Evolutionary conservation across 2,888 invertebrate genomes (phyloP).

Genomic region (Linnaemya tessellans): DNA sequence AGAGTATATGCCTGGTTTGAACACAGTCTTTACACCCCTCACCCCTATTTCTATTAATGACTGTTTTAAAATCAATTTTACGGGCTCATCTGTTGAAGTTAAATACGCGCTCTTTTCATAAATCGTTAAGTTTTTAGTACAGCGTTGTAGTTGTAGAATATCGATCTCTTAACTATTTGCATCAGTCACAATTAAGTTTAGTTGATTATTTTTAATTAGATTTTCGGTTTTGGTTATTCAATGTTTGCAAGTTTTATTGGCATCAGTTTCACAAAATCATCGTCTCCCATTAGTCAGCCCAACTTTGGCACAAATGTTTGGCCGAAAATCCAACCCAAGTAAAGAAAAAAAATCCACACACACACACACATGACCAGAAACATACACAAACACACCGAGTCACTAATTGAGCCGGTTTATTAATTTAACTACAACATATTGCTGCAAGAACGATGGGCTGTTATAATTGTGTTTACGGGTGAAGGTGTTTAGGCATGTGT

Average conservation of each 20-base stretch:
- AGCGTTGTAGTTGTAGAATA: no score
- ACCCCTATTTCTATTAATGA: no score
- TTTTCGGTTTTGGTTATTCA: conserved; percentile 55
- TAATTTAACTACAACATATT: conserved; percentile 57
- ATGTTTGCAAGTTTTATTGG: background rate
- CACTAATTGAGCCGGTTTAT: conserved; percentile 28
- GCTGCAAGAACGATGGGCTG: background rate
- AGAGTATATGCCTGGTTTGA: no score
- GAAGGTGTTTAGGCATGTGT: background rate
- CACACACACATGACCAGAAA: no score
- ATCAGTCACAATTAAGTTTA: conserved; percentile 26
- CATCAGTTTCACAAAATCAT: background rate
- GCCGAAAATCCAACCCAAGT: background rate
- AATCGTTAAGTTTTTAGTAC: no score
- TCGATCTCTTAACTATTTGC: no score
- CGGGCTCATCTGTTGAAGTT: no score
- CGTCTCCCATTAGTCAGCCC: background rate
- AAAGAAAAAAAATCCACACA: background rate
- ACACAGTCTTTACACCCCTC: no score
- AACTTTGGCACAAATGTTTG: conserved; percentile 16
- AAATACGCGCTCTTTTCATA: no score
- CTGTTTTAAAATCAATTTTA: no score
- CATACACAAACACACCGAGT: background rate
- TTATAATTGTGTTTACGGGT: background rate
- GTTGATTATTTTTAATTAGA: conserved; percentile 56